These are phyloP conservation scores for Cheilosia scutellata DNA, from an alignment of 2,888 invertebrate genomes.

Conservation along the genomic window DNA sequence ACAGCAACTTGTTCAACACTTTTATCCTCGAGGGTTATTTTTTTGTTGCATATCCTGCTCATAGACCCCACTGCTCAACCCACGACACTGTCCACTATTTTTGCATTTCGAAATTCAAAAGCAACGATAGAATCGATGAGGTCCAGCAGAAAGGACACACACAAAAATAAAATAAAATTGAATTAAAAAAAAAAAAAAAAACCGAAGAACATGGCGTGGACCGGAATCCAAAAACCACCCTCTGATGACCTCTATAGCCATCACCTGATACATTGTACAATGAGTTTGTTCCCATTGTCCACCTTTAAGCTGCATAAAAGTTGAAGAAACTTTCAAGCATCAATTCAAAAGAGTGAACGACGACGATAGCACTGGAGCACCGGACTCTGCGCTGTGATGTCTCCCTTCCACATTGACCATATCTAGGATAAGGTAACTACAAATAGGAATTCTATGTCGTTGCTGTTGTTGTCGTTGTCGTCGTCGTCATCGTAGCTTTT, in stretches of 20 bases:
- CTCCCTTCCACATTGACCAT: constrained; percentile 59
- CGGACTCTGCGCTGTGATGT: constrained; percentile 5
- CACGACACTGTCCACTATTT: constrained; percentile 48
- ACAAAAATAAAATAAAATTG: constrained; percentile 58
- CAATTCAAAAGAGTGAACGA: constrained; percentile 53
- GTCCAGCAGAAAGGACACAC: constrained; percentile 42
- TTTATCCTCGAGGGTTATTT: constrained; percentile 66
- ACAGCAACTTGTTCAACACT: constrained; percentile 73
- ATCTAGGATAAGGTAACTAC: constrained; percentile 70
- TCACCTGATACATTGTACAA: constrained; percentile 74
- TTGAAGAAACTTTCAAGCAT: constrained; percentile 75
- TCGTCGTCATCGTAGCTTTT: constrained; percentile 10
- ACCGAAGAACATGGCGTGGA: constrained; percentile 47
- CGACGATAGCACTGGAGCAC: constrained; percentile 17
- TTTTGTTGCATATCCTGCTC: constrained; percentile 21
- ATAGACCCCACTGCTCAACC: constrained; percentile 22
- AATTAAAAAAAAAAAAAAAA: constrained; percentile 44
- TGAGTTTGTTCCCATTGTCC: constrained; percentile 71
- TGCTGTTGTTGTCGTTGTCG: constrained; percentile 14
- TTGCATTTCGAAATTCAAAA: constrained; percentile 74
- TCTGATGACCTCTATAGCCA: constrained; percentile 35
- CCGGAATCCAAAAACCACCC: constrained; percentile 55
- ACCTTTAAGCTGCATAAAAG: constrained; percentile 75
- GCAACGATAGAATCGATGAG: constrained; percentile 74
- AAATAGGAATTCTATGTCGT: constrained; percentile 66